phyloP scores from a whole-genome alignment of 1,140 invertebrate species.

The Neotoxoptera formosana region DNA sequence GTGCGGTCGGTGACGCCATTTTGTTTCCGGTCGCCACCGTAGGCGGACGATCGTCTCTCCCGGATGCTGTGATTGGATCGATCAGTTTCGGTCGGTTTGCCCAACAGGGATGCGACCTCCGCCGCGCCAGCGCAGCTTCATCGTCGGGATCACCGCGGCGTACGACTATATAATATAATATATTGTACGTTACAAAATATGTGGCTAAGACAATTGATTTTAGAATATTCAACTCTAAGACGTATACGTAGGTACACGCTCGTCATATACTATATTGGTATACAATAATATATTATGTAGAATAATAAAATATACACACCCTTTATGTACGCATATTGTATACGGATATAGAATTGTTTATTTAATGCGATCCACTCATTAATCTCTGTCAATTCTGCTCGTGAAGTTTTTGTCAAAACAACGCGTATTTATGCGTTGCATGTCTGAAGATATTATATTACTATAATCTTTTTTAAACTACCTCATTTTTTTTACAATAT shows the following conservation, averaged over 20 bases:
- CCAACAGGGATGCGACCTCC: constrained; percentile 46
- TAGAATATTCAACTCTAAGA: no score
- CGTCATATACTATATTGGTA: no score
- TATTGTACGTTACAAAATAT: neutral
- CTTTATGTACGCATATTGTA: neutral
- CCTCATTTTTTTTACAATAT: neutral
- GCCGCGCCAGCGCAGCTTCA: constrained; percentile 35
- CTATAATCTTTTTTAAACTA: neutral
- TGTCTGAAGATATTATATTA: neutral
- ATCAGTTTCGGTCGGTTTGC: constrained; percentile 44
- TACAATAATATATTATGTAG: neutral
- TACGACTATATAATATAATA: no score
- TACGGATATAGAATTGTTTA: neutral
- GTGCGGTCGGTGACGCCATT: constrained; percentile 42
- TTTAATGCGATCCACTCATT: neutral
- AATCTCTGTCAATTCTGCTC: neutral
- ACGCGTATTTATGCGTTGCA: neutral
- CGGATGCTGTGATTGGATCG: constrained; percentile 58
- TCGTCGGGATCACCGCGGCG: neutral
- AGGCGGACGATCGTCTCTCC: constrained; percentile 43
- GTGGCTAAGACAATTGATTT: neutral
- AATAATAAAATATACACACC: no score
- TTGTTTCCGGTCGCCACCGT: constrained; percentile 42
- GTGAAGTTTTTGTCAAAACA: neutral
- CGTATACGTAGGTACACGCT: neutral